Base-by-base conservation (phyloP, 2,797 vertebrate genomes). In the Chiroxiphia lanceolata region DNA sequence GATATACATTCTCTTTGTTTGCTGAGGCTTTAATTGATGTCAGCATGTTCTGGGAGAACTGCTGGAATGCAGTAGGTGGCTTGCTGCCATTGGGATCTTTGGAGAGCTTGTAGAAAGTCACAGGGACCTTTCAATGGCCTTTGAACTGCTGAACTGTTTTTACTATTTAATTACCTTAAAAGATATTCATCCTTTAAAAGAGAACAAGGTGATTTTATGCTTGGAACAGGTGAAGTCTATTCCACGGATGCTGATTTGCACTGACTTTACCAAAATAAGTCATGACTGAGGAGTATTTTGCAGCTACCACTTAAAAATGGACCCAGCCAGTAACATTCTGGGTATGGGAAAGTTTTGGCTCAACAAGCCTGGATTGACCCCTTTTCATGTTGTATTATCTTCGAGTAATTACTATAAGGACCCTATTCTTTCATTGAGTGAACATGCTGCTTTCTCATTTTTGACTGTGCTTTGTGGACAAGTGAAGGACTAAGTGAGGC, bases 151-250 rank as follows among this genome's bases (percentile, higher is more conserved):
- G 54, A 71, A 4, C 10, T 74, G 31, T 65, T 70, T 33, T 67
- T 90, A 42, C 31, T 44, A 1, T 54, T 93, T 89, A 70, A 77
- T 88, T 87, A 83, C 45, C 48, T 67, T 81, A 65, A 78, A 91
- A 72, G 54, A 44, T 22, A 27, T 63, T 67, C 0, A 23, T 70
- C 18, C 10, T 38, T 85, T 75, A 56, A 89, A 89, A 80, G 31
- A 72, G 69, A 60, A 25, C 7, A 21, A 53, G 63, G 10, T 82
- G 29, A 68, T 40, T 86, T 89, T n/a, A 19, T 65, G 23, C 23
- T 72, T 54, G 33, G 44, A 75, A 36, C 15, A 63, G 19, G 23
- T 60, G 51, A 78, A 34, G 44, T 29, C 19, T 44, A 0, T 72
- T 90, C 89, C 59, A 59, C 34, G 92, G 61, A 4, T 59, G 17